These are phyloP conservation scores for Callyntrura sp. DNA, from an alignment of 2,888 invertebrate species.

Conservation along the genomic window DNA sequence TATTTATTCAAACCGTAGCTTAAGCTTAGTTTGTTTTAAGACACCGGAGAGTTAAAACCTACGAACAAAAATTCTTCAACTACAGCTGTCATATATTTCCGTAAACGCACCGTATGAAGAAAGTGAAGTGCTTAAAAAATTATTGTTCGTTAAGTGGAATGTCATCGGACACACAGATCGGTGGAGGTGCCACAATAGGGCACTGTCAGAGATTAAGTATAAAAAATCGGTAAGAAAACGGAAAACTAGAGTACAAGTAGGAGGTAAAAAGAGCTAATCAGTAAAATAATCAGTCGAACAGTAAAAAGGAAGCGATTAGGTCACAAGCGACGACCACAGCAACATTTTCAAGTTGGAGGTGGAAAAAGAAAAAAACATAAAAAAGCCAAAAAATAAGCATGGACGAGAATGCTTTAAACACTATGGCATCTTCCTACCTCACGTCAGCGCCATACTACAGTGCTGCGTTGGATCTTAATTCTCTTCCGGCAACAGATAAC, in stretches of 20 bases:
- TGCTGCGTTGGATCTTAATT: background rate
- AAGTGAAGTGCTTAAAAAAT: background rate
- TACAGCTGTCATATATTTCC: background rate
- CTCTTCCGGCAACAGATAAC: background rate
- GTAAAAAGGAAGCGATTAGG: background rate
- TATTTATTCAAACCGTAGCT: background rate
- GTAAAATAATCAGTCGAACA: background rate
- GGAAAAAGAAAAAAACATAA: background rate
- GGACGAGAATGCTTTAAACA: conserved; percentile 15
- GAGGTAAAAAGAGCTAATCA: background rate
- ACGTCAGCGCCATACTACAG: background rate
- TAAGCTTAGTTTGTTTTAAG: background rate
- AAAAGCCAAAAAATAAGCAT: background rate
- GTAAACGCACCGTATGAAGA: conserved; percentile 11
- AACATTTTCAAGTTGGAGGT: background rate
- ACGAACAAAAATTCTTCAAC: background rate
- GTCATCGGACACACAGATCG: background rate
- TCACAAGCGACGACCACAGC: background rate
- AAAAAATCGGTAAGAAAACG: background rate
- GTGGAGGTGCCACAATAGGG: background rate
- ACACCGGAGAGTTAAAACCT: background rate
- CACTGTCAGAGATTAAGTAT: background rate
- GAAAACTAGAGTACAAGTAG: background rate
- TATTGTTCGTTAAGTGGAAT: background rate
- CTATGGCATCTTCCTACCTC: background rate